Base-by-base conservation (phyloP, 2,113 vertebrate species). In the Arvicanthis niloticus region DNA sequence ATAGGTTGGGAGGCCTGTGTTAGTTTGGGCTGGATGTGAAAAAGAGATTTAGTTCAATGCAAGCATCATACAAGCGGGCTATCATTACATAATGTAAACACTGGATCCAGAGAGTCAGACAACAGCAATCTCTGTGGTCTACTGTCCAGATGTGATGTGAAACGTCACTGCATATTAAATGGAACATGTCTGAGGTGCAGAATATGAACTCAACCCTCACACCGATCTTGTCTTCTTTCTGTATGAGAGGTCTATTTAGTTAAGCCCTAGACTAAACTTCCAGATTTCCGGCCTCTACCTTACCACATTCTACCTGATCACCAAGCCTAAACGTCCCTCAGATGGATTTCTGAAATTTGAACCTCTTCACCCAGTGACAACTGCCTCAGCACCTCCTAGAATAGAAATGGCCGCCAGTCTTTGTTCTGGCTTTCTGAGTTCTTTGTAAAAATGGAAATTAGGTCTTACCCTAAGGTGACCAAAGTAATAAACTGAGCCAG, bases 381-480 rank as follows among this genome's bases (percentile, higher is more conserved):
- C 19, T 88, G 73, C 22, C 45, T 91, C 5, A 68, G 26, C 31
- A 73, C 56, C 88, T 89, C n/a, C 58, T 73, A 68, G 76, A 45
- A 51, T 40, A 87, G 68, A 70, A 92, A 65, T 70, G 65, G 65
- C 51, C 77, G 72, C 60, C 65, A 86, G 88, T 31, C 53, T 93
- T 88, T 92, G 67, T 67, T 42, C 12, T 94, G 75, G 45, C 72
- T 16, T 67, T 84, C 51, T 76, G 82, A 95, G 72, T 86, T 72
- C 81, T 72, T 80, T 34, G 48, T 91, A 93, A 96, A 96, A 92
- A 60, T 40, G 31, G 2, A 89, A 80, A 76, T 85, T 78, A 76
- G 88, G 45, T 81, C 67, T 92, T 85, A 31, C 21, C 21, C 21
- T 86, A 72, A 72, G 19, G 67, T 60, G 80, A 48, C 15, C 53